Conservation (phyloP, 2,113 vertebrate genomes). For the Cavia porcellus region DNA sequence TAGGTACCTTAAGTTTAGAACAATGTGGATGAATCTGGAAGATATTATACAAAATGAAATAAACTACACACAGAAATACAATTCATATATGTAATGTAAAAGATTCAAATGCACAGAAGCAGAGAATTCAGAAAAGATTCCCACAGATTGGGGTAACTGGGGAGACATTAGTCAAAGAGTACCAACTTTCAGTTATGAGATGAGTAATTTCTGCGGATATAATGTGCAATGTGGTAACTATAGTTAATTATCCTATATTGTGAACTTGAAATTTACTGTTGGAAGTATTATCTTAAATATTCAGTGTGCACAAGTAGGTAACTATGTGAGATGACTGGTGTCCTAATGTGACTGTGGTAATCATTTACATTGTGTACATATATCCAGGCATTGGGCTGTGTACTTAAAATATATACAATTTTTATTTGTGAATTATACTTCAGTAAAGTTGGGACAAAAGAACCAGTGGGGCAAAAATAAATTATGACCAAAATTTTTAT, state of each 20-base stretch:
- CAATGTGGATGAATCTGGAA: not conserved
- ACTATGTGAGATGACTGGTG: not conserved
- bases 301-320: not conserved
- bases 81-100: not conserved
- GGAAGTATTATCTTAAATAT: not conserved
- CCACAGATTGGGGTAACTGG: not conserved
- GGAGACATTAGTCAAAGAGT: not conserved
- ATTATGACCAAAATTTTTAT: not conserved
- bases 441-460: not conserved
- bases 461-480: not conserved
- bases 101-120: not conserved
- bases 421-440: conserved; percentile 7
- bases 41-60: not conserved
- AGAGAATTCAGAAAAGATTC: not conserved
- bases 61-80: not conserved
- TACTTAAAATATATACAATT: not conserved
- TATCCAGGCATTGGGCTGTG: not conserved
- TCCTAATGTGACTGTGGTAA: not conserved
- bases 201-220: not conserved
- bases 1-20: not conserved
- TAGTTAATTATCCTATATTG: not conserved
- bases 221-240: not conserved
- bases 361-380: not conserved
- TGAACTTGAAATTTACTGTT: not conserved
- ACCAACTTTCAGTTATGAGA: not conserved